Evolutionary conservation across 2,888 invertebrate species (phyloP), one percentile per base, ranked within the genome.

Genomic region (Torymus tubicola): DNA sequence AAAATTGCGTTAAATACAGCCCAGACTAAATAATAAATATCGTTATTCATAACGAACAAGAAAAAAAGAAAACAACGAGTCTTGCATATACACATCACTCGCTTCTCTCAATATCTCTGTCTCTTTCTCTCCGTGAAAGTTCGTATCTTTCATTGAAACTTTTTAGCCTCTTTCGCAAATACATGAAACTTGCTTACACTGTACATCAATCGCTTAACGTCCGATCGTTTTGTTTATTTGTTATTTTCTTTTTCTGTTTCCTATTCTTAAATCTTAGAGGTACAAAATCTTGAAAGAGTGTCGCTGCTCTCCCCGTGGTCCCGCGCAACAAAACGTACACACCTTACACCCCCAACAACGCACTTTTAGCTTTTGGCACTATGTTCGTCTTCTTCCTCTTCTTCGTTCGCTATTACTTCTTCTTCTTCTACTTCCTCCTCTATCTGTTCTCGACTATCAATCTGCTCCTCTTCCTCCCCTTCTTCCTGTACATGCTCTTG

Each of bases 281-380:
- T 82, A 82, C 82, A 79, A 81, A 81, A 81, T 79, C 78, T 65
- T 67, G 64, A 81, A 14, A 77, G 78, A 74, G 61, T 73, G 63
- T 78, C 73, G 80, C 61, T 74, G 16, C 76, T 69, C 76, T 69
- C 60, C 64, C 76, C 58, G 65, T 82, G 80, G 82, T 82, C 82
- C 82, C 82, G 58, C 67, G 55, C 79, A 65, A 77, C 74, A 31
- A 71, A 77, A 61, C 61, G 14, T 60, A 61, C 71, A 42, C 52
- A 53, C 52, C n/a, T 52, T 52, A 60, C 14, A 14, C 82, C 83
- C 83, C 83, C 81, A 81, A 42, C 82, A 85, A 85, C 83, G 42
- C 42, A 85, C 85, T 82, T 86, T 85, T 85, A 84, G 80, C 85
- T 87, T 89, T 91, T 90, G 87, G 89, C 89, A 89, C 88, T 87